Base-by-base conservation (phyloP, 2,888 invertebrate genomes). In the Rotaria magnacalcarata region DNA sequence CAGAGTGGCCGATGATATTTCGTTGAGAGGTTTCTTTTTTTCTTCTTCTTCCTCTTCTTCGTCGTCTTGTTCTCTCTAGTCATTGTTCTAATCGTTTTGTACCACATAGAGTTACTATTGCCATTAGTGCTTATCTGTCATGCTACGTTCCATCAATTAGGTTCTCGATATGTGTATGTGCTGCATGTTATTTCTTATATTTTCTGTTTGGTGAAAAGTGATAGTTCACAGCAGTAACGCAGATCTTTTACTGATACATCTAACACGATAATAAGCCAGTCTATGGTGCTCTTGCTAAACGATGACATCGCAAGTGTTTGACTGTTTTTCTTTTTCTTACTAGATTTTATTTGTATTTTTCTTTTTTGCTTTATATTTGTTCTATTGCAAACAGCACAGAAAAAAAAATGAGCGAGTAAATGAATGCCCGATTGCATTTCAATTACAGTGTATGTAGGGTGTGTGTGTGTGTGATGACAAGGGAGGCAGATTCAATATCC, bases 1-100 rank as follows among this genome's bases (percentile, higher is more conserved):
- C 47, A 47, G 80, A 80, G 19, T 80, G 80, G 80, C 80, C 80
- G 47, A 43, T 80, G 80, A 80, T n/a, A 80, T 80, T 80, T 47
- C 67, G 67, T 67, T 67, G 7, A 67, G 24, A 16, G 5, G 19
- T 0, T 67, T 34, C 16, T 34, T 27, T 5, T 67, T 67, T 2
- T 34, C 11, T 11, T 67, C 19, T 67, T 34, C 19, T 34, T 19
- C 34, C 2, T 34, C 34, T 11, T 67, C 19, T 67, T 34, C 19
- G 16, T 19, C 34, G 1, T 34, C 34, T 60, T n/a, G 14, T 60
- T 4, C 16, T 27, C 34, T 67, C 67, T 67, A 67, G 67, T 67
- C 67, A 41, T 41, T 67, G 34, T 34, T 34, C 67, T 67, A 67
- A 67, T 67, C 67, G 67, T 41, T 67, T 27, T 41, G 34, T 67